Conservation (phyloP, 2,113 vertebrate genomes). For the Chaenocephalus aceratus region DNA sequence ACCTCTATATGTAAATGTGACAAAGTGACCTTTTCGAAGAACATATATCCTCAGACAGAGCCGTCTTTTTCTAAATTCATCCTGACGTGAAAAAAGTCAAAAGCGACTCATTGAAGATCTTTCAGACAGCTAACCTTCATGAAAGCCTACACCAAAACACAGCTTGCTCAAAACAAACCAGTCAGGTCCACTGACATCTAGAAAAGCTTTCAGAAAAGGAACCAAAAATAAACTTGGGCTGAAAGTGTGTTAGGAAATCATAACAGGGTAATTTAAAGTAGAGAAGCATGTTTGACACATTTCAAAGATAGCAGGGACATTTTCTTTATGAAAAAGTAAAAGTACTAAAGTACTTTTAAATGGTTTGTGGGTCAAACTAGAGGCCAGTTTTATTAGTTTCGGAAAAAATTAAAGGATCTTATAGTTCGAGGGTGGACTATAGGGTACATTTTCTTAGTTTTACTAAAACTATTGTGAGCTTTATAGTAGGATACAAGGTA, state of each 20-base stretch:
- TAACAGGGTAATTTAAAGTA: conserved; percentile 22
- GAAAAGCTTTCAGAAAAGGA: conserved; percentile 35
- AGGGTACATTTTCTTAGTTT: too few relatives aligned
- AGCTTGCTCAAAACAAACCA: conserved; percentile 50
- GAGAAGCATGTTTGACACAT: conserved; percentile 24
- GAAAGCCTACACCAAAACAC: conserved; percentile 10
- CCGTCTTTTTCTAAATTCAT: not conserved
- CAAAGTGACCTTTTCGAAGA: too few relatives aligned
- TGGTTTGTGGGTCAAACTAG: too few relatives aligned
- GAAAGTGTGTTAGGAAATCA: conserved; percentile 26
- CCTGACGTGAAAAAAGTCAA: not conserved
- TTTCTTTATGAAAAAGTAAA: too few relatives aligned
- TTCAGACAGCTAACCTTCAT: conserved; percentile 14
- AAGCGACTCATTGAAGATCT: conserved; percentile 19
- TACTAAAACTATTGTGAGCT: too few relatives aligned
- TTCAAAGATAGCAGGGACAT: not conserved
- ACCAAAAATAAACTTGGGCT: conserved; percentile 52
- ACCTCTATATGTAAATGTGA: too few relatives aligned
- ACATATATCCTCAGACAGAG: too few relatives aligned
- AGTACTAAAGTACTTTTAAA: too few relatives aligned
- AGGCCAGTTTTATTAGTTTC: too few relatives aligned
- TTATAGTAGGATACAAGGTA: too few relatives aligned
- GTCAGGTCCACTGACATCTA: conserved; percentile 16
- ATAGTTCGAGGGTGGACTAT: too few relatives aligned
- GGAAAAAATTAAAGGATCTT: too few relatives aligned